phyloP scores from a whole-genome alignment of 2,113 vertebrate genomes.

The Thamnophis sirtalis region DNA sequence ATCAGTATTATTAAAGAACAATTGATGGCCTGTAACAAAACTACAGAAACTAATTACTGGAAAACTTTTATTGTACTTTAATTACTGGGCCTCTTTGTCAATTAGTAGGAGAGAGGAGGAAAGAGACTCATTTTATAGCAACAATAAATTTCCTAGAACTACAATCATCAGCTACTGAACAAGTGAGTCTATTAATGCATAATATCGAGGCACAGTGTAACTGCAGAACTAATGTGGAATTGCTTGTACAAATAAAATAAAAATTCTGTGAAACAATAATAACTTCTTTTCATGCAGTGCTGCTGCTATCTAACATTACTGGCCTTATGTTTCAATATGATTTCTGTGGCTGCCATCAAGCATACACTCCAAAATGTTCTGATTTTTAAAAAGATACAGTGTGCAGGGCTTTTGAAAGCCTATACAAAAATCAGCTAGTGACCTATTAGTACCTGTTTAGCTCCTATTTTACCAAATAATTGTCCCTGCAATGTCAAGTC shows the following conservation, averaged over 20 bases:
- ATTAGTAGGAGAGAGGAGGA: conserved; percentile 73
- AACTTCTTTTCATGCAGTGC: neutral
- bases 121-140: conserved; percentile 65
- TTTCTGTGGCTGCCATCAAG: conserved; percentile 23
- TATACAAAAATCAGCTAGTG: neutral
- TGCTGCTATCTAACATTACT: neutral
- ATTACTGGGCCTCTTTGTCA: conserved; percentile 78
- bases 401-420: neutral
- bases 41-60: conserved; percentile 78
- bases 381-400: neutral
- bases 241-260: conserved; percentile 46
- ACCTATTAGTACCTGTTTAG: neutral
- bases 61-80: conserved; percentile 75
- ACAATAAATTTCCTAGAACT: conserved; percentile 64
- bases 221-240: conserved; percentile 49
- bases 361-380: conserved; percentile 14
- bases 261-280: conserved; percentile 44
- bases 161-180: conserved; percentile 55
- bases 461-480: neutral
- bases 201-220: conserved; percentile 54
- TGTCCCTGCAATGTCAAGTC: neutral
- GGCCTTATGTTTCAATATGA: conserved; percentile 21
- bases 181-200: conserved; percentile 60
- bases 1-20: conserved; percentile 80
- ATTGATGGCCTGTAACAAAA: conserved; percentile 81